Evolutionary conservation across 2,888 invertebrate genomes (phyloP).

Genomic region (Ceraclea dissimilis): DNA sequence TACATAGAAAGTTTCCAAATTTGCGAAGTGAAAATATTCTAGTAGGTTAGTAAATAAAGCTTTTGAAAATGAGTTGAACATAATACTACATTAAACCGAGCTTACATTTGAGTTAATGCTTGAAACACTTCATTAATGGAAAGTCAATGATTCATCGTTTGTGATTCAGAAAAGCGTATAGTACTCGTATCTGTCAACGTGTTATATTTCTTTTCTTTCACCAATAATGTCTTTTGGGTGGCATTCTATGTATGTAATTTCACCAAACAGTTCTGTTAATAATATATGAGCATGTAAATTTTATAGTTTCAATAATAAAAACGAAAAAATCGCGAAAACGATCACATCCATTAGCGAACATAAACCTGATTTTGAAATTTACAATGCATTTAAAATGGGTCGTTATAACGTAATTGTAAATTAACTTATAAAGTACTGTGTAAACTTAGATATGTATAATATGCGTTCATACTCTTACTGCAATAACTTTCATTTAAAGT

Average conservation of each 20-base stretch:
- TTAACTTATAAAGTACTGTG: neutral
- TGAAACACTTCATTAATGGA: neutral
- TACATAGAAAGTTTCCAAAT: too few species aligned
- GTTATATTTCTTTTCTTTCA: neutral
- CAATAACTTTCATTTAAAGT: slow-evolving; percentile 1
- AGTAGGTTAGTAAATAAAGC: too few species aligned
- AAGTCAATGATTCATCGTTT: neutral
- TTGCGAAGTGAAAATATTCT: too few species aligned
- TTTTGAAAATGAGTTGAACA: too few species aligned
- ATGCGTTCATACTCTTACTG: neutral
- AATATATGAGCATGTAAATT: neutral
- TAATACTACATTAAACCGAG: too few species aligned
- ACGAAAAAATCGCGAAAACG: neutral
- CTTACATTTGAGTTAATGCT: too few species aligned
- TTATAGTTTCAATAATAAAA: neutral
- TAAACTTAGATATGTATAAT: too few species aligned
- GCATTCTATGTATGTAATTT: neutral
- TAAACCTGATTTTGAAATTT: neutral
- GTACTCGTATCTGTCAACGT: neutral
- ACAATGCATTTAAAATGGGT: neutral
- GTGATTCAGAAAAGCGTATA: neutral
- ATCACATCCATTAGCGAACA: slow-evolving; percentile 1
- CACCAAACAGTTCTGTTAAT: neutral
- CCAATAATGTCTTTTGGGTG: neutral
- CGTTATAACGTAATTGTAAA: neutral